Evolutionary conservation across 2,888 invertebrate genomes (phyloP), one percentile per base, ranked within the genome.

Genomic region (Mamestra brassicae): DNA sequence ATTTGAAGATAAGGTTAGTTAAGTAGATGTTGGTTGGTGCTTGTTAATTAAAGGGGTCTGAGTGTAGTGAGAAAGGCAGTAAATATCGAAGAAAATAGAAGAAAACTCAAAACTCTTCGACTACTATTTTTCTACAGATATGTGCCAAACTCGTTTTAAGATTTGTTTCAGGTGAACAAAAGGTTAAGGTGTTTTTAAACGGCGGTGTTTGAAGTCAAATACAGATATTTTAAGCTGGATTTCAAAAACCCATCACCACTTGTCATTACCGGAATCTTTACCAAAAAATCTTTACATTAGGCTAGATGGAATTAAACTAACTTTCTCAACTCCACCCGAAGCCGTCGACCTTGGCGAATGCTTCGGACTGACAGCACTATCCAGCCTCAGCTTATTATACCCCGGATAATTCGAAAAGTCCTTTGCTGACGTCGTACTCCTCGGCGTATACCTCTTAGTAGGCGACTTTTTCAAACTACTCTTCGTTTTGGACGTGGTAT

Each of bases 351-450:
- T 91, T 0, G 96, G 96, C 0, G 94, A 95, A 83, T 97, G 97
- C 71, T 97, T 97, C 3, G 97, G 97, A 80, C 97, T 97, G 15
- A 94, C 90, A 38, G 97, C 97, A 78, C 96, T 96, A 77, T 97
- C 97, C 79, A 97, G 81, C 70, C 97, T 93, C 81, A 97, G 81
- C 74, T 97, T 97, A 83, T 97, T 97, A 85, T 96, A 97, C 3
- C 96, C 96, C 15, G 93, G 94, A 80, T 93, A 94, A 83, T 89
- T 94, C 0, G 93, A 88, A 72, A 91, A 88, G 76, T 96, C 96
- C 76, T 95, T 96, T 26, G 88, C 88, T 26, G 62, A 45, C 34
- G 88, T 88, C 1, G 91, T 85, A 26, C 92, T 90, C 61, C 92
- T 92, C 1, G 95, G 95, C 2, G 94, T 92, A 78, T 95, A 96